These are phyloP conservation scores for Drosophila siamana DNA, from an alignment of 2,888 invertebrate species.

Conservation along the genomic window DNA sequence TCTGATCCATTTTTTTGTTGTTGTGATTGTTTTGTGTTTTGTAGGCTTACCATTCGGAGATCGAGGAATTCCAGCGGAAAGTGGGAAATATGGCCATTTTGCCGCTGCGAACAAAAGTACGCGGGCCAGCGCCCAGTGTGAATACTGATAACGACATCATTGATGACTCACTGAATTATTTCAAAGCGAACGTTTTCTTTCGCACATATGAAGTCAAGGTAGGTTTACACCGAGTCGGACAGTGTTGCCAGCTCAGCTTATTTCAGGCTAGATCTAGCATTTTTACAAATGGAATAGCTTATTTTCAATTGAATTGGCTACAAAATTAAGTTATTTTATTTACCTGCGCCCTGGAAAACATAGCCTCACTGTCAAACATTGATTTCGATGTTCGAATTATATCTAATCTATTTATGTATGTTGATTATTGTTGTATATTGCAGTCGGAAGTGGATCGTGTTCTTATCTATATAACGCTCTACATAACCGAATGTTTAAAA, in stretches of 20 bases:
- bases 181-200: slow-evolving; percentile 99
- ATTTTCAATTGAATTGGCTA: no score
- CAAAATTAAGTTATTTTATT: no score
- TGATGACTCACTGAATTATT: slow-evolving; percentile 98
- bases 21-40: neutral
- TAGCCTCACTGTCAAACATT: neutral
- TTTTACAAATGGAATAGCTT: no score
- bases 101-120: slow-evolving; percentile 94
- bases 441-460: slow-evolving; percentile 99
- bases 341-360: no score
- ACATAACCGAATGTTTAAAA: slow-evolving; percentile 98
- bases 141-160: slow-evolving; percentile 94
- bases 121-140: slow-evolving; percentile 95
- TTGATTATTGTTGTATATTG: neutral
- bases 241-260: no score
- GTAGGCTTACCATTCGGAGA: slow-evolving; percentile 97
- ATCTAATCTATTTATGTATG: slow-evolving; percentile 14
- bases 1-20: neutral
- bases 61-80: slow-evolving; percentile 89
- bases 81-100: slow-evolving; percentile 97
- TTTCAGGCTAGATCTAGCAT: no score
- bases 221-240: slow-evolving; percentile 45
- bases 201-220: slow-evolving; percentile 99
- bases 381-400: neutral
- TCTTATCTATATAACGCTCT: slow-evolving; percentile 97